Base-by-base conservation (phyloP, 2,113 vertebrate species). In the Lepus europaeus region DNA sequence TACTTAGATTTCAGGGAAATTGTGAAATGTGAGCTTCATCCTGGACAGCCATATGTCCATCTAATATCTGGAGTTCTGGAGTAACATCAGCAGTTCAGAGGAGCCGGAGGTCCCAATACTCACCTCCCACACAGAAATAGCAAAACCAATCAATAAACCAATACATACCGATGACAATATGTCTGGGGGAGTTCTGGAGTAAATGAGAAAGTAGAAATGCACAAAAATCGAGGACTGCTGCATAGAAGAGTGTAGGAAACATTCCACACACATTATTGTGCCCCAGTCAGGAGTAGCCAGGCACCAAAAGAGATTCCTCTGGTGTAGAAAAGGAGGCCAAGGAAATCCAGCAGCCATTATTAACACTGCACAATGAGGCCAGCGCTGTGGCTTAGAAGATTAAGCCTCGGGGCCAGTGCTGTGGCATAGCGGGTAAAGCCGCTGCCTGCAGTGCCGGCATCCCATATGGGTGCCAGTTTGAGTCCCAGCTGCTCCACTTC, bases 1-100 rank as follows among this genome's bases (percentile, higher is more conserved):
- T 29, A 22, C 13, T 22, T 76, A 83, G 13, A n/a, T 87, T 66
- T 74, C 45, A 81, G 79, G 39, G 51, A 94, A 87, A 90, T 68
- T 69, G 51, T n/a, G 6, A 90, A 80, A 73, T 51, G 70, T 27
- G 39, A n/a, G 72, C 33, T 84, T 84, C 73, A 85, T 69, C 89
- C 51, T 90, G 59, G 76, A 89, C 69, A 90, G 63, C 39, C 63
- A 39, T 27, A 6, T 82, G 31, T 53, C 20, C 33, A 51, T 68
- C 29, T 68, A 59, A 82, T 72, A 70, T 33, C 23, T 39, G 33
- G 36, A 74, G 27, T 66, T 83, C 17, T 51, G 8, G 16, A 53
- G 36, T 74, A 83, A 53, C 16, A 68, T 8, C 22, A 22, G 25
- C 23, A 84, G 39, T n/a, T 31, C 33, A 22, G n/a, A 66, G 45